Conservation (phyloP, 2,113 vertebrate species). For the Aegypius monachus region DNA sequence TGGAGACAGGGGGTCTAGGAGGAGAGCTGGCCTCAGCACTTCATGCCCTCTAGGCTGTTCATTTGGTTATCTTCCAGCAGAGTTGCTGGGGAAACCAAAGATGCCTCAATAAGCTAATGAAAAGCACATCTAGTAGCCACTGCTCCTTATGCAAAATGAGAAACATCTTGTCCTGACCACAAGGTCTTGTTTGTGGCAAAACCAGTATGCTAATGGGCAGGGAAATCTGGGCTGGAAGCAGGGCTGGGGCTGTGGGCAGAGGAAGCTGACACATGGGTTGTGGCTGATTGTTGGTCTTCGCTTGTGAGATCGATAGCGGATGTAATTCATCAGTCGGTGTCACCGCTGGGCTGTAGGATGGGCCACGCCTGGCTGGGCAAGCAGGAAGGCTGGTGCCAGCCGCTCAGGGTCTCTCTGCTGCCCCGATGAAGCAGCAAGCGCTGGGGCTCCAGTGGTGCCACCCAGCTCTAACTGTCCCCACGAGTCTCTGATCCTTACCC, state of each 20-base stretch:
- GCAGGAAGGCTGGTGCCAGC: neutral
- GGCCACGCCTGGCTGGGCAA: neutral
- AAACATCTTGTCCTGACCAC: neutral
- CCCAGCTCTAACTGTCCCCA: neutral
- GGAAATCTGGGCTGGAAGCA: neutral
- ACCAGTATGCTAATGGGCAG: neutral
- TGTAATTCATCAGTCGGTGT: neutral
- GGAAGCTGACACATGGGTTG: neutral
- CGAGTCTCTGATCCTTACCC: fast-evolving
- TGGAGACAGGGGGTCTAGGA: neutral
- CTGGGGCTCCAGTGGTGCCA: neutral
- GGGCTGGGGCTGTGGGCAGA: neutral
- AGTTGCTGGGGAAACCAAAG: neutral
- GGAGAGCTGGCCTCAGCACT: neutral
- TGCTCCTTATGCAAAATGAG: neutral
- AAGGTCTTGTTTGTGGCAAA: neutral
- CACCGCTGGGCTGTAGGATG: neutral
- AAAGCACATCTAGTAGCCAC: neutral
- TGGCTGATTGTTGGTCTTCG: neutral
- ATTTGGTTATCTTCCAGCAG: neutral
- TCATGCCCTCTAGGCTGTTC: neutral
- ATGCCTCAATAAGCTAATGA: neutral
- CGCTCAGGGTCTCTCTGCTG: neutral
- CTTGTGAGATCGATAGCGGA: neutral
- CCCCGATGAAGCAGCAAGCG: neutral